phyloP scores from a whole-genome alignment of 2,113 vertebrate species.

The Odontesthes bonariensis region DNA sequence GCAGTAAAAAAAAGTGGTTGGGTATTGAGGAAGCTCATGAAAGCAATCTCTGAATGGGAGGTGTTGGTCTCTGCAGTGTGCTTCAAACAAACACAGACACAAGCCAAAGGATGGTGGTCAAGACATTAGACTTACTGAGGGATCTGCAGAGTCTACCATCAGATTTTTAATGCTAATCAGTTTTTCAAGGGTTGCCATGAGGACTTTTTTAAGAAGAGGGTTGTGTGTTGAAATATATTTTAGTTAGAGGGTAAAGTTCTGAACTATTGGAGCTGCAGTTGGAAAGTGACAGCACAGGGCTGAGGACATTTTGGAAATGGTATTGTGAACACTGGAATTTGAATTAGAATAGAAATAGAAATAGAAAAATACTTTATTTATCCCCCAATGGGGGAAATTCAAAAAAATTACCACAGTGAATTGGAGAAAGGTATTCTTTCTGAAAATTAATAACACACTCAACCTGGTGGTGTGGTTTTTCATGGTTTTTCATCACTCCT shows the following conservation, averaged over 20 bases:
- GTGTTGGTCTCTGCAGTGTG: conserved; percentile 74
- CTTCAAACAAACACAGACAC: conserved; percentile 49
- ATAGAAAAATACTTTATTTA: too few species aligned
- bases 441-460: not conserved
- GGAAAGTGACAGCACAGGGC: not conserved
- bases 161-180: conserved; percentile 48
- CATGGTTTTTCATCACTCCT: too few species aligned
- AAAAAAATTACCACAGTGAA: too few species aligned
- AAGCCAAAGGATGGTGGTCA: conserved; percentile 38
- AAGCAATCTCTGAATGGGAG: conserved; percentile 83
- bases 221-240: not conserved
- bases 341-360: too few species aligned
- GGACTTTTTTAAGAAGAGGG: not conserved
- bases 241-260: not conserved
- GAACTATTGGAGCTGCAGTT: not conserved
- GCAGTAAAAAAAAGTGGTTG: conserved; percentile 76
- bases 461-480: too few species aligned
- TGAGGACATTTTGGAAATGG: not conserved
- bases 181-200: conserved; percentile 16
- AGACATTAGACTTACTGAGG: conserved; percentile 54
- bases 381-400: too few species aligned
- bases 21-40: conserved; percentile 85
- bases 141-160: conserved; percentile 60
- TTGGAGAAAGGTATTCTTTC: not conserved
- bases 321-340: not conserved